These are phyloP conservation scores for Ardeotis arabs DNA, from an alignment of 2,113 vertebrate genomes.

Conservation along the genomic window DNA sequence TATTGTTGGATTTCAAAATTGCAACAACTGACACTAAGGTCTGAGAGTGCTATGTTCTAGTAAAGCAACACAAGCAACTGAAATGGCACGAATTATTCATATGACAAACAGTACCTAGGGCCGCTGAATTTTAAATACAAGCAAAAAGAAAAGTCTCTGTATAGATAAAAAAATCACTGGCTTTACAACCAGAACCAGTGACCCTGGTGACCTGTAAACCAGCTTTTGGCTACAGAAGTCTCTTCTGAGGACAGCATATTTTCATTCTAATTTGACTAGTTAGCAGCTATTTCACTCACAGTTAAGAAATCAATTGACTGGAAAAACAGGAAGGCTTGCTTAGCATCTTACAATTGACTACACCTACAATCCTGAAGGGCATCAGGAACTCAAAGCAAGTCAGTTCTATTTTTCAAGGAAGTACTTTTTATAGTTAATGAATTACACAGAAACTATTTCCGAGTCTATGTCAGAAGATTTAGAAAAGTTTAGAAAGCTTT, in stretches of 20 bases:
- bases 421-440: background rate
- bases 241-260: background rate
- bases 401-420: background rate
- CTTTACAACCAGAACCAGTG: background rate
- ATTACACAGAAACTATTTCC: background rate
- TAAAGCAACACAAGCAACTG: background rate
- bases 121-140: background rate
- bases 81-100: background rate
- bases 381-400: background rate
- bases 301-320: conserved; percentile 6
- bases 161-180: background rate
- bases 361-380: background rate
- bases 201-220: background rate
- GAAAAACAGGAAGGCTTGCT: background rate
- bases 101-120: background rate
- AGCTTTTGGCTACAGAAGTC: background rate
- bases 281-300: background rate
- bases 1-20: background rate
- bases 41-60: background rate
- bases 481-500: background rate
- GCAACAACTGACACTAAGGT: background rate
- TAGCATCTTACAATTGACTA: background rate
- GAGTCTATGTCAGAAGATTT: background rate
- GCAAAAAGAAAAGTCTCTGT: too few relatives aligned
- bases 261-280: background rate